Percentiles rank a stretch among this genome's conserved stretches.
These are phyloP conservation scores for Nebria ingens DNA, from an alignment of 1,140 invertebrate genomes.

Conservation along the genomic window DNA sequence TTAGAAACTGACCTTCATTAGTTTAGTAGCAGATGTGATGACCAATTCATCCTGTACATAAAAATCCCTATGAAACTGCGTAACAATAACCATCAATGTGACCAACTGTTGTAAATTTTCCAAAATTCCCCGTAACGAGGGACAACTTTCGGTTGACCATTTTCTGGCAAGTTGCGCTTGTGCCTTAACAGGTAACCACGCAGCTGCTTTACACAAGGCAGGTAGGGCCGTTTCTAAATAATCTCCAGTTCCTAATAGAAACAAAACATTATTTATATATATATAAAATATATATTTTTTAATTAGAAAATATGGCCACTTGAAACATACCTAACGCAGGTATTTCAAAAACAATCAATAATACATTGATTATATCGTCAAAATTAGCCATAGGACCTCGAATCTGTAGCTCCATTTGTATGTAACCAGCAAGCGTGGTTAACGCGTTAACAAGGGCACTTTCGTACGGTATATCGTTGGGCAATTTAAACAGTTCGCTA, in stretches of 20 bases:
- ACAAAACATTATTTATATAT: background rate
- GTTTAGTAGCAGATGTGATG: slow-evolving; percentile 70
- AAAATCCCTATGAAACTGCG: slow-evolving; percentile 60
- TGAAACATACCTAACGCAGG: slow-evolving; percentile 54
- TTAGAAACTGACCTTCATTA: slow-evolving; percentile 75
- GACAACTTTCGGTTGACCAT: slow-evolving; percentile 63
- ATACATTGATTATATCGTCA: slow-evolving; percentile 58
- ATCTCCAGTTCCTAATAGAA: slow-evolving; percentile 51
- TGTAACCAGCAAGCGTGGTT: slow-evolving; percentile 56
- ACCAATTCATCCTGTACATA: slow-evolving; percentile 73
- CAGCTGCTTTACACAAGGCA: slow-evolving; percentile 66
- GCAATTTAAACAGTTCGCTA: slow-evolving; percentile 40
- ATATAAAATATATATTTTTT: slow-evolving; percentile 11
- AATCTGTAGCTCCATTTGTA: slow-evolving; percentile 64
- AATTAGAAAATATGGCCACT: background rate
- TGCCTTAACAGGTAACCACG: slow-evolving; percentile 58
- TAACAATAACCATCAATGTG: slow-evolving; percentile 68
- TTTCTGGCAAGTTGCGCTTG: slow-evolving; percentile 70
- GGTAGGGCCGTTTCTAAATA: slow-evolving; percentile 75
- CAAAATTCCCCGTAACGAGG: slow-evolving; percentile 59
- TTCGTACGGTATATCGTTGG: slow-evolving; percentile 42
- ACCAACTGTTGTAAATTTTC: slow-evolving; percentile 80
- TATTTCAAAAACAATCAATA: slow-evolving; percentile 82
- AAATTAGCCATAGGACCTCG: slow-evolving; percentile 39
- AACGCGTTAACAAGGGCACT: slow-evolving; percentile 70